A percentile compares a stretch with the other conserved stretches of the same genome.
phyloP scores from a whole-genome alignment of 2,888 invertebrate genomes.

The Chymomyza caudatula region DNA sequence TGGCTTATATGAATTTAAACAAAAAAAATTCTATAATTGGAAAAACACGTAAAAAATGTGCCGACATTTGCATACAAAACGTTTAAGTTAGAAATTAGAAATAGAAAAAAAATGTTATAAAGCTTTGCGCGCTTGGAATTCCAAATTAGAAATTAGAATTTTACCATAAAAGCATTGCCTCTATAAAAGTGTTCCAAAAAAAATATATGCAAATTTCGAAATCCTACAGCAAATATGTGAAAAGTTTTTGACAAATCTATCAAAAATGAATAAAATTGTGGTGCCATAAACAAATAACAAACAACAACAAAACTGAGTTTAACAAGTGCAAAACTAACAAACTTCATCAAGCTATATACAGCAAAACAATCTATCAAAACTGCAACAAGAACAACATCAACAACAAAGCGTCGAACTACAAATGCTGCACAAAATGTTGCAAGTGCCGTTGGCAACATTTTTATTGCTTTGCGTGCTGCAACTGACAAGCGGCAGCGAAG shows the following conservation, averaged over 20 bases:
- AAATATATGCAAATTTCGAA: not conserved
- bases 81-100: slow-evolving; percentile 3
- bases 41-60: not conserved
- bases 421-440: slow-evolving; percentile 60
- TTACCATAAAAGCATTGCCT: not conserved
- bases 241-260: slow-evolving; percentile 10
- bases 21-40: slow-evolving; percentile 2
- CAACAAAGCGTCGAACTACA: slow-evolving; percentile 5
- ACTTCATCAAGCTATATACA: slow-evolving; percentile 49
- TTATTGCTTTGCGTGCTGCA: slow-evolving; percentile 45
- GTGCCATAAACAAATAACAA: slow-evolving; percentile 52
- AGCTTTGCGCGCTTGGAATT: slow-evolving; percentile 37
- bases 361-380: slow-evolving; percentile 45
- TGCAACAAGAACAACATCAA: slow-evolving; percentile 25
- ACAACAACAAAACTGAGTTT: slow-evolving; percentile 14
- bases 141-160: slow-evolving; percentile 36
- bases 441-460: slow-evolving; percentile 64
- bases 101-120: not conserved
- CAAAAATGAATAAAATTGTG: slow-evolving; percentile 72
- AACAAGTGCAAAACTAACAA: slow-evolving; percentile 36
- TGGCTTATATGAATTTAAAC: slow-evolving; percentile 26
- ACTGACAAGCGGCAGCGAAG: slow-evolving; percentile 10
- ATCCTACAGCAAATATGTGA: not conserved
- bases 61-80: slow-evolving; percentile 61
- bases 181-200: slow-evolving; percentile 19